Base-by-base conservation (phyloP, 2,113 vertebrate genomes). In the Irena cyanogastra region DNA sequence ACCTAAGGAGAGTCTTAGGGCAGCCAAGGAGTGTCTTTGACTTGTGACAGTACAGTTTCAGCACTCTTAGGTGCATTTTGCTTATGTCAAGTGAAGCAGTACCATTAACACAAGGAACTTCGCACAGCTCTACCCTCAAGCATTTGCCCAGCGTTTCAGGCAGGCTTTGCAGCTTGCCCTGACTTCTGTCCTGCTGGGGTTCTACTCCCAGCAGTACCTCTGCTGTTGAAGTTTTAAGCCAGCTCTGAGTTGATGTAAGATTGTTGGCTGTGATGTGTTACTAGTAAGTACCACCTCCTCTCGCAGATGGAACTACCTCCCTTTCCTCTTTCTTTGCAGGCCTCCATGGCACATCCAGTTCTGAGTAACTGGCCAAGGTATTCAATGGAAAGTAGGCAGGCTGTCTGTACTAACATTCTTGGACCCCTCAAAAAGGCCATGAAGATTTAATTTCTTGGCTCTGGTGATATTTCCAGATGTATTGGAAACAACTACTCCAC, bases 361-460 rank as follows among this genome's bases (percentile, higher is more conserved):
- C 93, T 56, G 37, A 97, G 50, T 84, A 91, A 96, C n/a, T 37
- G 26, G 93, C 95, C 97, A 96, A 93, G 86, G 88, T 96, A 95
- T 92, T 95, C 81, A 87, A 45, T 52, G 44, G 91, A 96, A 95
- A 97, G 95, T 15, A 96, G 97, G 96, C 95, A 96, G 93, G 71
- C 93, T 83, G 92, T 41, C 83, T 66, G 63, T n/a, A 91, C 82
- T 86, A 90, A 97, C 92, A 86, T 96, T 97, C 94, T 66, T 97
- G 96, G 94, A 97, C 39, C 19, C 61, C 61, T 95, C 93, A 95
- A 92, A 97, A 97, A 97, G 95, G 83, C 91, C 44, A 42, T 6
- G 44, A 90, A 96, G 52, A 52, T 70, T 96, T 86, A 59, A 92
- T 93, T 98, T 97, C 96, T 98, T 97, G 96, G 97, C 91, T 53